Evolutionary conservation across 2,888 invertebrate genomes (phyloP).

Genomic region (Caenorhabditis drosophilae): DNA sequence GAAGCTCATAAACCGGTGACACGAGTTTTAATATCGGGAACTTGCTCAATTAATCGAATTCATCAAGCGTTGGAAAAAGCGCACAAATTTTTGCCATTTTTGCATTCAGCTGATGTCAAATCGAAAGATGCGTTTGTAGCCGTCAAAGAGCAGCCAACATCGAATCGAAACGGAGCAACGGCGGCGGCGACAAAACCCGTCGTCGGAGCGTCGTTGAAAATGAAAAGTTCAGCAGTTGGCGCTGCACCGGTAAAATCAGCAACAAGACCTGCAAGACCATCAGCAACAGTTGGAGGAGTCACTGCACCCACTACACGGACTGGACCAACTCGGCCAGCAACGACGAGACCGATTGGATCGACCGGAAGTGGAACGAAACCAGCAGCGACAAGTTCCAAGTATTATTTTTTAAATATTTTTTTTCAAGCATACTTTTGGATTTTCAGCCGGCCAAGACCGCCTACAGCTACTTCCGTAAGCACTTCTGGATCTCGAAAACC

Average conservation of each 20-base stretch:
- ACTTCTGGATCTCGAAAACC: conserved; percentile 3
- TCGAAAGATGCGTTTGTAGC: conserved; percentile 22
- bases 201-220: no score
- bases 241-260: conserved; percentile 1
- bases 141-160: not conserved
- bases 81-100: conserved; percentile 31
- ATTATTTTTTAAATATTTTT: no score
- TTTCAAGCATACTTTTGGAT: no score
- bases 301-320: not conserved
- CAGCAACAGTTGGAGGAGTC: not conserved
- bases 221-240: no score
- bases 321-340: not conserved
- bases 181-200: no score
- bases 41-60: conserved; percentile 18
- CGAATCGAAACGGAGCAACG: no score
- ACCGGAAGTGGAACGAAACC: not conserved
- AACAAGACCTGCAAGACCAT: not conserved
- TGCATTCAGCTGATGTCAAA: conserved; percentile 22
- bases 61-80: conserved; percentile 37
- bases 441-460: no score
- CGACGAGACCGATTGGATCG: conserved; percentile 1
- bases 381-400: not conserved
- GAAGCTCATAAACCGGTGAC: conserved; percentile 11
- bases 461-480: not conserved
- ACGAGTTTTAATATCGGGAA: conserved; percentile 31